Percentiles rank a stretch among this genome's conserved stretches.
Evolutionary conservation across 1,140 invertebrate species (phyloP).

Genomic region (Bemisia tabaci): DNA sequence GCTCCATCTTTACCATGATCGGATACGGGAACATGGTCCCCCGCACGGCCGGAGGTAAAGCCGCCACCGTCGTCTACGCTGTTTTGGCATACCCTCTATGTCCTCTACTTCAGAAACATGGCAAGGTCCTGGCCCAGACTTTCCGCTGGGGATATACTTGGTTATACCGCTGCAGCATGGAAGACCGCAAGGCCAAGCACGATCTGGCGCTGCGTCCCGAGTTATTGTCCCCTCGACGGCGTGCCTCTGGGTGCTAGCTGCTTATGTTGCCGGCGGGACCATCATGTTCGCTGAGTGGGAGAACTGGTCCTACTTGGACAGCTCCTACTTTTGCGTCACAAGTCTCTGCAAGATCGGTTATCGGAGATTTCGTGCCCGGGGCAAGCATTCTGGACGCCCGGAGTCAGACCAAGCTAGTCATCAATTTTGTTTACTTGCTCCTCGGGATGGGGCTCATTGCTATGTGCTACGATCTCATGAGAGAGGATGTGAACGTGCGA

Average conservation of each 20-base stretch:
- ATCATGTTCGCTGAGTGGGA: slow-evolving; percentile 93
- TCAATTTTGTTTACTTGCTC: slow-evolving; percentile 75
- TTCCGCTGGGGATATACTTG: slow-evolving; percentile 67
- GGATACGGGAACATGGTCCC: slow-evolving; percentile 92
- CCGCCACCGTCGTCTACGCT: slow-evolving; percentile 84
- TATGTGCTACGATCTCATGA: slow-evolving; percentile 82
- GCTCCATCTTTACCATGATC: slow-evolving; percentile 83
- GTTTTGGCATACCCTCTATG: slow-evolving; percentile 89
- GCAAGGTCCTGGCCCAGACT: slow-evolving; percentile 59
- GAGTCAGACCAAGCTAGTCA: slow-evolving; percentile 63
- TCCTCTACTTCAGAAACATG: slow-evolving; percentile 78
- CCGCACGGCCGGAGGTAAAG: slow-evolving; percentile 78
- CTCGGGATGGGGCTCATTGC: slow-evolving; percentile 74
- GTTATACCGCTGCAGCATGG: slow-evolving; percentile 55
- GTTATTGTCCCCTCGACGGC: slow-evolving; percentile 83
- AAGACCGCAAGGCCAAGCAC: slow-evolving; percentile 22
- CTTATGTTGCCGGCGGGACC: slow-evolving; percentile 78
- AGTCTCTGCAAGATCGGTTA: slow-evolving; percentile 84
- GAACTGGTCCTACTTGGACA: slow-evolving; percentile 81
- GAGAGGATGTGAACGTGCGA: slow-evolving; percentile 69
- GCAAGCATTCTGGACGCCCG: slow-evolving; percentile 43
- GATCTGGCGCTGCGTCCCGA: slow-evolving; percentile 30
- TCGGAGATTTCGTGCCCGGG: slow-evolving; percentile 92
- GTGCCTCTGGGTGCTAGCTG: slow-evolving; percentile 84
- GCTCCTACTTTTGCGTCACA: slow-evolving; percentile 89